Percentiles rank a stretch among this genome's conserved stretches.
Conservation (phyloP, 1,140 invertebrate species). For the Halictus rubicundus region DNA sequence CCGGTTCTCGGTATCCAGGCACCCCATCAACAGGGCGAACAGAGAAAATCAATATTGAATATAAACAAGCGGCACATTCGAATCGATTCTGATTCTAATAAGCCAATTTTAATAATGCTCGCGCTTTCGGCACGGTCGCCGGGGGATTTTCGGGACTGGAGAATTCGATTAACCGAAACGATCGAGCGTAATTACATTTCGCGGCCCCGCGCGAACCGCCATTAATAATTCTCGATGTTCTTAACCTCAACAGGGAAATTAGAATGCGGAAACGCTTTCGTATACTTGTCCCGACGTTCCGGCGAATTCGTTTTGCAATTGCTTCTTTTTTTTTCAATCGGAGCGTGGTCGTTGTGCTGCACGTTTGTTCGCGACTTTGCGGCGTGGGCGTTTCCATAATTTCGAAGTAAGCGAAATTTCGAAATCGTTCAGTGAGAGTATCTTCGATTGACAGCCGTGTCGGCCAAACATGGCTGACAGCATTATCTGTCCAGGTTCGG, state of each 20-base stretch:
- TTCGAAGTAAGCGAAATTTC: too few species aligned
- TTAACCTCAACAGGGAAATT: neutral
- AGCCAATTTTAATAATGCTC: constrained; percentile 23
- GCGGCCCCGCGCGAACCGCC: neutral
- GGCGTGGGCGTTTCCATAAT: too few species aligned
- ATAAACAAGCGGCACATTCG: constrained; percentile 45
- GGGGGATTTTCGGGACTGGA: neutral
- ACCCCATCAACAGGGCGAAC: neutral
- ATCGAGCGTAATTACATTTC: neutral
- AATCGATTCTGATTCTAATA: constrained; percentile 13
- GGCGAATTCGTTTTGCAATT: too few species aligned
- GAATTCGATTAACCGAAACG: constrained; percentile 3
- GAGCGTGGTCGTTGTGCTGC: too few species aligned
- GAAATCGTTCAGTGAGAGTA: too few species aligned
- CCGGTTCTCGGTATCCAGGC: too few species aligned
- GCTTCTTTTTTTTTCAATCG: too few species aligned
- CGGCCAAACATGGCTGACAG: too few species aligned
- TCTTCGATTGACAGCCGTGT: too few species aligned
- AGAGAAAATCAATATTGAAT: constrained; percentile 45
- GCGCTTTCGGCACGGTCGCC: neutral
- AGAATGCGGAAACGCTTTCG: neutral
- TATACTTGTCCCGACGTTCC: neutral
- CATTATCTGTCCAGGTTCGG: too few species aligned
- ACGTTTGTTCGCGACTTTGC: too few species aligned
- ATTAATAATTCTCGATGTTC: neutral